Evolutionary conservation across 2,888 invertebrate species (phyloP), one percentile per base, ranked within the genome.

Genomic region (Boloria selene): DNA sequence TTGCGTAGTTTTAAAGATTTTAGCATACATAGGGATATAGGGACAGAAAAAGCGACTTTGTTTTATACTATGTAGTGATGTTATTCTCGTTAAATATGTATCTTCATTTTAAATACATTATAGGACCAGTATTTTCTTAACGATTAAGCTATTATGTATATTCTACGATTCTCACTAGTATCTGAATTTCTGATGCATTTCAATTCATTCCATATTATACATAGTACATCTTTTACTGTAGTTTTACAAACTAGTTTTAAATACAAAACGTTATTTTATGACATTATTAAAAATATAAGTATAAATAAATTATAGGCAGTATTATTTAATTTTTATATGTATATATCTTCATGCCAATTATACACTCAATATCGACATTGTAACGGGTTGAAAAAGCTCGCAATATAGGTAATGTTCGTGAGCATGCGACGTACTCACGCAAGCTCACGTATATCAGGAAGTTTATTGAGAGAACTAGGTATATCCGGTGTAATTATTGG

Each of bases 351-450:
- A 17, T 26, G 26, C 31, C 44, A 44, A 59, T 59, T 31, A 16
- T 16, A 49, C 26, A 16, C 59, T 59, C 59, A 17, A 31, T 49
- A 59, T 59, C 49, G 31, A 59, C 51, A 50, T 22, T 16, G 44
- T 16, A 18, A 17, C 17, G 13, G 42, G 60, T 47, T 52, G 31
- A 45, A 47, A 52, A 64, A 64, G 45, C 59, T 64, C 50, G 49
- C 42, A 44, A 58, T 52, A 31, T 42, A 52, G 44, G 60, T 66
- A 64, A 67, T 52, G 54, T 54, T 55, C 22, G 56, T 47, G 47
- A 56, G 47, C 64, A 64, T 61, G 67, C 67, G 60, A 67, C 45
- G 52, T 44, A 16, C 51, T 64, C 67, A 67, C 64, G 67, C 67
- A 60, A 67, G 54, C 51, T 52, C 17, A 55, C 16, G 52, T 58